Evolutionary conservation across 2,888 invertebrate species (phyloP), one percentile per base, ranked within the genome.

Genomic region (Rotaria macrura): DNA sequence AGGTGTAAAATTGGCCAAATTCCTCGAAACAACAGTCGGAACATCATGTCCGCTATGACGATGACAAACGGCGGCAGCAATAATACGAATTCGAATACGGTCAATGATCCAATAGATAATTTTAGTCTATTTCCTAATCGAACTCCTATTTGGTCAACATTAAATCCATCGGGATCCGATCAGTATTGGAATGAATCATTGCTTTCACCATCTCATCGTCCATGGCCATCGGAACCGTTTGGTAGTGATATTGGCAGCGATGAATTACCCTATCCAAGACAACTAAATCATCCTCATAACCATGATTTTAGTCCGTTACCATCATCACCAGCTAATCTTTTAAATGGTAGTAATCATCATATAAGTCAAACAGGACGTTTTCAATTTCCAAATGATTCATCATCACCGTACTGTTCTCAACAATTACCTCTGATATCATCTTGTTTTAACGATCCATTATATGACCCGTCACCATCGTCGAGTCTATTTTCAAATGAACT

Each of bases 11-110:
- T 57, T 72, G n/a, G n/a, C 85, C 79, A 88, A 91, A 94, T 91
- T 95, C 94, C 0, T 93, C 92, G 89, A 94, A 94, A 65, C 20
- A 84, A 6, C 17, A 34, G 20, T 65, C 65, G 34, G 65, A 65
- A 65, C 4, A 65, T 65, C 20, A 65, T 65, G 65, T 65, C 65
- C 34, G 65, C 65, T 17, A 65, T 65, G 65, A 65, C 65, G 29
- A 20, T 65, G 65, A 65, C 65, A 65, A 65, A 20, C 20, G 34
- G 65, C 38, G 65, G 34, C 20, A 65, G 20, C 25, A 65, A 65
- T 65, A 65, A 34, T 34, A 65, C 65, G 1, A 65, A 65, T 34
- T 5, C 65, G 4, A 65, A 34, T 34, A 34, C 34, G 38, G 14
- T 2, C 5, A 65, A 65, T 65, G 65, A 65, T 38, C 65, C 65